Conservation (phyloP, 2,797 vertebrate species). For the Gymnocypris eckloni region DNA sequence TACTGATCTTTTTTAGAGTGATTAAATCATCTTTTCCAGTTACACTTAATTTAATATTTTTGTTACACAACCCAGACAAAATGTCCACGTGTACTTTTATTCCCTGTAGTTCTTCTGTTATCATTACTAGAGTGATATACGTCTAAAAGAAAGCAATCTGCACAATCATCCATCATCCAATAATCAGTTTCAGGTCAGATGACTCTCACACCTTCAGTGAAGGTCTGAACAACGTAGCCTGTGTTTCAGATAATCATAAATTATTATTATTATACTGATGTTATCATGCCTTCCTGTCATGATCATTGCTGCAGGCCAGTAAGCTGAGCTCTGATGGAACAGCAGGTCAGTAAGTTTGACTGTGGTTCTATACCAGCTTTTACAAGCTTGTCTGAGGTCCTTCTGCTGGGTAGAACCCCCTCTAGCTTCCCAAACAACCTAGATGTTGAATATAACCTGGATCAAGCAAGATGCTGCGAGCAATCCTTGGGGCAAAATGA, state of each 20-base stretch:
- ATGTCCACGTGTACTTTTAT: background rate
- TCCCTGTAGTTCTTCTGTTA: background rate
- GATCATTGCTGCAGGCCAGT: background rate
- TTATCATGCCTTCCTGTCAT: background rate
- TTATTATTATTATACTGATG: background rate
- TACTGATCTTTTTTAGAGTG: background rate
- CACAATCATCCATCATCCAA: background rate
- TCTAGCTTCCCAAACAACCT: background rate
- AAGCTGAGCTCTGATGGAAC: background rate
- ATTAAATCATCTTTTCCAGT: conserved; percentile 26
- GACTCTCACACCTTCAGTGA: background rate
- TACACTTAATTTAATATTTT: conserved; percentile 5
- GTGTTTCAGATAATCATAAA: background rate
- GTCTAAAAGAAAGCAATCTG: conserved; percentile 3
- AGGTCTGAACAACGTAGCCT: background rate
- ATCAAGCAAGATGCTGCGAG: background rate
- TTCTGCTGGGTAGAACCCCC: background rate
- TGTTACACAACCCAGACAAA: conserved; percentile 1
- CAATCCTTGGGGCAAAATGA: conserved; percentile 4
- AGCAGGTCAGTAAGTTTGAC: background rate
- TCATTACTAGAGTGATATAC: background rate
- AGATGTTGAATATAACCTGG: background rate
- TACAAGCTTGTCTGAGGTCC: conserved; percentile 12
- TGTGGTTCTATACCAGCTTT: conserved; percentile 19
- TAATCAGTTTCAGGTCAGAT: background rate